A percentile compares a stretch with the other conserved stretches of the same genome.
Conservation (phyloP, 2,888 invertebrate species). For the Panorpa germanica region DNA sequence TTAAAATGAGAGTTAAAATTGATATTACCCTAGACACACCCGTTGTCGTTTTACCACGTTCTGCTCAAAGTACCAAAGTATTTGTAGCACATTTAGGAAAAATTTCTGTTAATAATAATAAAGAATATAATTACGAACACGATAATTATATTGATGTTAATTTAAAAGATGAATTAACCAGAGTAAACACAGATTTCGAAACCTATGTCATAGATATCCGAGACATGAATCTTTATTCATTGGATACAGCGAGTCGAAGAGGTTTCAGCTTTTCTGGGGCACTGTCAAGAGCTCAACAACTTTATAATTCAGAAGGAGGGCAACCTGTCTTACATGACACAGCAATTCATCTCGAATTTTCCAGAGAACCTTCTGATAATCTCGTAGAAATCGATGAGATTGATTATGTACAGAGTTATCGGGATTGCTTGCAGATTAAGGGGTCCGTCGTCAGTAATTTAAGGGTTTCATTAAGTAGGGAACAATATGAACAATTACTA, state of each 20-base stretch:
- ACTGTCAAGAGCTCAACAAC: constrained; percentile 37
- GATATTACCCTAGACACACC: constrained; percentile 78
- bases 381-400: constrained; percentile 4
- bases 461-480: constrained; percentile 67
- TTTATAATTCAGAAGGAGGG: constrained; percentile 56
- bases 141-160: constrained; percentile 3
- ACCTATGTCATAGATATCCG: constrained; percentile 50
- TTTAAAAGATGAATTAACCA: neutral
- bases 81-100: constrained; percentile 85
- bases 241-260: constrained; percentile 35
- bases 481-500: constrained; percentile 78
- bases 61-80: constrained; percentile 59
- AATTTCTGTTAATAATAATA: constrained; percentile 40
- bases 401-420: constrained; percentile 8
- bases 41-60: constrained; percentile 71
- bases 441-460: constrained; percentile 70
- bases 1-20: constrained; percentile 23
- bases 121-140: constrained; percentile 14
- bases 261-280: constrained; percentile 17
- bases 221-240: constrained; percentile 75
- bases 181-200: constrained; percentile 13
- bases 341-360: constrained; percentile 49
- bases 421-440: constrained; percentile 31
- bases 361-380: constrained; percentile 19
- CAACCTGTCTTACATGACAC: constrained; percentile 82